Base-by-base conservation (phyloP, 2,113 vertebrate species). In the Melanostigma gelatinosum region DNA sequence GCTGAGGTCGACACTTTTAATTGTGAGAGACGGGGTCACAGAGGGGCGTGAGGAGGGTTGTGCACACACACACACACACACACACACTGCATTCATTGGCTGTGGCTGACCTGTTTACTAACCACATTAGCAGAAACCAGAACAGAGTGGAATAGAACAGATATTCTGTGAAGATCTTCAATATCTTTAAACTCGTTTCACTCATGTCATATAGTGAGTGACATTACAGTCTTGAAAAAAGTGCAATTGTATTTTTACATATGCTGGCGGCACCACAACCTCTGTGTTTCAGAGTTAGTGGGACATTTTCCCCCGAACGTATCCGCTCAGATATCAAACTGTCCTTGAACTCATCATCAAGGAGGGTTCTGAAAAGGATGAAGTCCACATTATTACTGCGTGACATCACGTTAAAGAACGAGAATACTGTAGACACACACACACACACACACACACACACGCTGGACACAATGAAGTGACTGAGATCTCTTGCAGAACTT, bases 1-100 rank as follows among this genome's bases (percentile, higher is more conserved):
- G 93, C 94, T 94, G 94, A 94, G 89, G 82, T 77, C 79, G 74
- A 91, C 94, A 94, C 89, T 90, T 95, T 94, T 93, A 84, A 95
- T 95, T 95, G 92, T 94, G 85, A 89, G 80, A 77, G 88, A 85
- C 54, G 34, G 75, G 87, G 80, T 88, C 50, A 42, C 60, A 60
- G 75, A 83, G 87, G 61, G 85, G 71, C 60, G 58, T n/a, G 24
- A n/a, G 69, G 66, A 22, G 70, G 29, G 54, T 79, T 78, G 80
- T 77, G 42, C 50, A 52, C 50, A 52, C 50, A 52, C 50, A 54
- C 8, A 40, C 77, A 42, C 73, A 80, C 70, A 78, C 36, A 54
- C 16, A 73, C n/a, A 76, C 74, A 46, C 44, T 22, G 76, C 80
- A 42, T 79, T 82, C 83, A 73, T 83, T 79, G 57, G 58, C 75